Evolutionary conservation across 2,113 vertebrate genomes (phyloP).

Genomic region (Albula goreensis): DNA sequence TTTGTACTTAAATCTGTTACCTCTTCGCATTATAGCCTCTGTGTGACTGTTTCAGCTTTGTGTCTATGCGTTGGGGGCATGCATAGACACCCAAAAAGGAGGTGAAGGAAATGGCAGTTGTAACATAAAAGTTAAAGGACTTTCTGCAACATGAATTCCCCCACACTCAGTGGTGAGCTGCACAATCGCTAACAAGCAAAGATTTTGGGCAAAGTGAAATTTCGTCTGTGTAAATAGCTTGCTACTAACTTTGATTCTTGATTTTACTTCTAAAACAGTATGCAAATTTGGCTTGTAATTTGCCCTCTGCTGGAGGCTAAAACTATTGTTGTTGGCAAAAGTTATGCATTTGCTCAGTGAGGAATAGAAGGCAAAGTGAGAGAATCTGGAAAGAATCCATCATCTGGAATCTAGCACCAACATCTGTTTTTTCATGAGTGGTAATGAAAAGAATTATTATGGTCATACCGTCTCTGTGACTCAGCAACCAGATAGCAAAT

Average conservation of each 20-base stretch:
- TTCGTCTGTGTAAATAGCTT: background rate
- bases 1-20: no score
- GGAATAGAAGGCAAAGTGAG: background rate
- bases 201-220: no score
- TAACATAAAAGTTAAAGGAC: no score
- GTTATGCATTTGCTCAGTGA: background rate
- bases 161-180: no score
- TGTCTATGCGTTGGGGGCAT: no score
- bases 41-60: no score
- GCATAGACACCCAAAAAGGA: no score
- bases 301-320: background rate
- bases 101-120: no score
- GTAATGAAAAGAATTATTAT: background rate
- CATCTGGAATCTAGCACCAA: background rate
- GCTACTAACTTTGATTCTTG: background rate
- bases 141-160: no score
- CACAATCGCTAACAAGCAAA: no score
- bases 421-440: background rate
- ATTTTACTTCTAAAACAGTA: background rate
- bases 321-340: background rate
- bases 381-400: background rate
- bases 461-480: no score
- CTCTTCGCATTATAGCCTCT: no score
- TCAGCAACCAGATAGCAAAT: background rate
- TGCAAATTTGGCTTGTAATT: background rate